Conservation (phyloP, 1,140 invertebrate species). For the Nephila pilipes region DNA sequence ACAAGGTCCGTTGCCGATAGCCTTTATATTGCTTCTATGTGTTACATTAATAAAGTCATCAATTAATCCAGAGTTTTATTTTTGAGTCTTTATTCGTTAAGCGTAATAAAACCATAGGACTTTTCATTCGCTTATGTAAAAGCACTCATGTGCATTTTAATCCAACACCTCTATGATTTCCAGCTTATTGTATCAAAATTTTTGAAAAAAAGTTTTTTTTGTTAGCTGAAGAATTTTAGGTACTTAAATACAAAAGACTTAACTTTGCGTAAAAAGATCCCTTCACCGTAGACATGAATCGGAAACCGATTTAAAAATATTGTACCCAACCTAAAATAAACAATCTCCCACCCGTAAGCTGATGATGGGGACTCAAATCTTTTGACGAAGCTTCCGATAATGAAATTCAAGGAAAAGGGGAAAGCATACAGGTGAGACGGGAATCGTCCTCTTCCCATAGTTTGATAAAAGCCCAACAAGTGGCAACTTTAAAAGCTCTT, state of each 20-base stretch:
- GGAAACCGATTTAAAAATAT: not conserved
- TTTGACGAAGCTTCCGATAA: not conserved
- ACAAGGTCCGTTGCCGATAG: too few species aligned
- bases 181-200: not conserved
- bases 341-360: not conserved
- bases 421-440: not conserved
- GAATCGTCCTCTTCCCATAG: constrained; percentile 3
- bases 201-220: not conserved
- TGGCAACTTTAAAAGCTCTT: constrained; percentile 45
- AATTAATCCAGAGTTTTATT: too few species aligned
- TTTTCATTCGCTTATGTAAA: too few species aligned
- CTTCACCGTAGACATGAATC: not conserved
- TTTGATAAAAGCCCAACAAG: constrained; percentile 45
- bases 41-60: too few species aligned
- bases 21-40: too few species aligned
- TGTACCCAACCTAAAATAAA: constrained; percentile 12
- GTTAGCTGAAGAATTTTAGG: too few species aligned
- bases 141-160: too few species aligned
- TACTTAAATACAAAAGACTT: not conserved
- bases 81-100: too few species aligned
- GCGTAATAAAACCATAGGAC: too few species aligned
- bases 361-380: not conserved
- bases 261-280: not conserved
- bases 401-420: constrained; percentile 45
- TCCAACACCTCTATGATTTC: too few species aligned